Evolutionary conservation across 2,797 vertebrate species (phyloP).

Genomic region (Coregonus ussuriensis): DNA sequence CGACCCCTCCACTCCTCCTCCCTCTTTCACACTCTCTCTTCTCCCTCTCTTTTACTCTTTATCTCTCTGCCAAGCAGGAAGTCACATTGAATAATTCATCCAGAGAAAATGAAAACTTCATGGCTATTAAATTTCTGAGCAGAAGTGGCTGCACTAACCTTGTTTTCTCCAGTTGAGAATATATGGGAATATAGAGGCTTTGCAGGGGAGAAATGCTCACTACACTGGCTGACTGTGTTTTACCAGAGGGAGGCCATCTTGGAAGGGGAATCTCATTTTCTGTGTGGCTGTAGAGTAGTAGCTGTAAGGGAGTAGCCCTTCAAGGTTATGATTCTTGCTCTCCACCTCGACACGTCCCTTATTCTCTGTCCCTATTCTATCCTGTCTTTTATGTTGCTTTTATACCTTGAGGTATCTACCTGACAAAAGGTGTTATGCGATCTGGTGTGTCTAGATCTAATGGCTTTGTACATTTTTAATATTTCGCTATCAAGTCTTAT

Average conservation of each 20-base stretch:
- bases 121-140: constrained; percentile 61
- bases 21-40: neutral
- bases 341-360: neutral
- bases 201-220: constrained; percentile 42
- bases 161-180: constrained; percentile 41
- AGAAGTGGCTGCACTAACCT: constrained; percentile 40
- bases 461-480: neutral
- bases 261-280: constrained; percentile 63
- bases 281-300: constrained; percentile 11
- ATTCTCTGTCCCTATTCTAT: neutral
- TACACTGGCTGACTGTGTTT: constrained; percentile 40
- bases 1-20: neutral
- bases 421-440: neutral
- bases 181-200: constrained; percentile 9
- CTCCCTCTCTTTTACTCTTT: constrained; percentile 8
- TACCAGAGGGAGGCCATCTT: constrained; percentile 51
- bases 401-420: neutral
- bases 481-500: neutral
- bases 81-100: constrained; percentile 76
- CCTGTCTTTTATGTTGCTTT: neutral
- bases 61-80: constrained; percentile 49
- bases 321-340: neutral
- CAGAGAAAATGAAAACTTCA: constrained; percentile 75
- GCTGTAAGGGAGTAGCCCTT: neutral
- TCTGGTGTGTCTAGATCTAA: neutral